Conservation (phyloP, 2,797 vertebrate species). For the Graptemys geographica region DNA sequence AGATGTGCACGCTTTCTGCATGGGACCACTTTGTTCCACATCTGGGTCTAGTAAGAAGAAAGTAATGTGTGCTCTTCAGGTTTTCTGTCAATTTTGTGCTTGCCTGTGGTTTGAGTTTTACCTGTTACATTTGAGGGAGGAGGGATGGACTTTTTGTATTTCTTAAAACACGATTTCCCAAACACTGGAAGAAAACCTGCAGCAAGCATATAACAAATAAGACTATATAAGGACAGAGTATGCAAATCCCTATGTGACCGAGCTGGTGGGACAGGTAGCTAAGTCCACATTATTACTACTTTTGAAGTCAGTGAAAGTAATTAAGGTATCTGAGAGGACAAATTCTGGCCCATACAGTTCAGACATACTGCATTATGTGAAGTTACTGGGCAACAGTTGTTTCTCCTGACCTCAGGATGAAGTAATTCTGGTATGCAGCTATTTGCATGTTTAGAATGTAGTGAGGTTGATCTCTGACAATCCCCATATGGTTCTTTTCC, state of each 20-base stretch:
- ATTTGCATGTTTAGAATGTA: not conserved
- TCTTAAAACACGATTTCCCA: not conserved
- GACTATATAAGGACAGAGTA: not conserved
- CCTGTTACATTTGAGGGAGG: not conserved
- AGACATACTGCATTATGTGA: not conserved
- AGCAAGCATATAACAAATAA: not conserved
- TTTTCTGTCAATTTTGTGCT: not conserved
- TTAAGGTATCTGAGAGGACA: not conserved
- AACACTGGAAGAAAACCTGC: slow-evolving; percentile 6
- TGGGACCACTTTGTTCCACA: not conserved
- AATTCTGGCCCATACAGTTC: not conserved
- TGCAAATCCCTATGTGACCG: not conserved
- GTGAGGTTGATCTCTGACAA: not conserved
- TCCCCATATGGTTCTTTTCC: not conserved
- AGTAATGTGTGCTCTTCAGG: not conserved
- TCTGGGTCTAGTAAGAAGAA: not conserved
- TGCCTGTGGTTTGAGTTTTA: not conserved
- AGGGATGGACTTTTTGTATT: not conserved
- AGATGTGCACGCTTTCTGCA: not conserved
- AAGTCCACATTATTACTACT: not conserved
- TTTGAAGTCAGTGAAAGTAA: not conserved
- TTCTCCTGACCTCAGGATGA: not conserved
- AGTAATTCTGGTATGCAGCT: not conserved
- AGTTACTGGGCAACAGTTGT: not conserved
- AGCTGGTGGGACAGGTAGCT: not conserved